A percentile compares a stretch with the other conserved stretches of the same genome.
phyloP scores from a whole-genome alignment of 1,140 invertebrate species.

The Neodiprion fabricii region DNA sequence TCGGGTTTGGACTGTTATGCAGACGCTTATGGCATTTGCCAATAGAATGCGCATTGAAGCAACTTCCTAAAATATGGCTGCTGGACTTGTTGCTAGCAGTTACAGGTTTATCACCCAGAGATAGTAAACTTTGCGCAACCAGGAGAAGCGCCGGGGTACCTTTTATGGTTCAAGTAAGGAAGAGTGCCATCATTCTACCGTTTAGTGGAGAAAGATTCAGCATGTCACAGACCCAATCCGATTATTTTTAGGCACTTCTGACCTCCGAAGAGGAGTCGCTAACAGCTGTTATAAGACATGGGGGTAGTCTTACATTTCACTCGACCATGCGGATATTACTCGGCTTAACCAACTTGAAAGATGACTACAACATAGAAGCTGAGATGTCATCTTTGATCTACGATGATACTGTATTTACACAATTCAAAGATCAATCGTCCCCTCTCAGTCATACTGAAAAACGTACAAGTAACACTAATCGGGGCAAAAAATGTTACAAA shows the following conservation, averaged over 20 bases:
- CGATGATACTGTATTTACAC: constrained; percentile 38
- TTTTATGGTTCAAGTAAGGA: constrained; percentile 82
- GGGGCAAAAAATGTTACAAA: constrained; percentile 6
- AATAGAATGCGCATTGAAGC: constrained; percentile 59
- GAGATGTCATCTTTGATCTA: constrained; percentile 38
- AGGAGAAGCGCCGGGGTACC: constrained; percentile 90
- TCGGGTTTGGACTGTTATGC: constrained; percentile 84
- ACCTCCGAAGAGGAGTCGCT: constrained; percentile 66
- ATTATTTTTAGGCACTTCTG: constrained; percentile 69
- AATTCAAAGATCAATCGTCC: constrained; percentile 25
- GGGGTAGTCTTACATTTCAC: constrained; percentile 59
- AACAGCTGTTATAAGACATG: not conserved
- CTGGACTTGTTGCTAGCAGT: constrained; percentile 70
- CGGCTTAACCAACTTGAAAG: constrained; percentile 39
- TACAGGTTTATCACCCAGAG: constrained; percentile 55
- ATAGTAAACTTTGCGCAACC: constrained; percentile 76
- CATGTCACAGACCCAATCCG: not conserved
- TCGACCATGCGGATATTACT: constrained; percentile 65
- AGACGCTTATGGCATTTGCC: constrained; percentile 66
- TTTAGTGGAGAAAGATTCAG: not conserved
- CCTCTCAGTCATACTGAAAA: not conserved
- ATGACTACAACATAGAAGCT: constrained; percentile 25
- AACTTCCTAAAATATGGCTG: constrained; percentile 76
- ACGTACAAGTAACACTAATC: not conserved
- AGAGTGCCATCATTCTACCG: not conserved